phyloP scores from a whole-genome alignment of 2,888 invertebrate genomes.

The Julus scanicus region DNA sequence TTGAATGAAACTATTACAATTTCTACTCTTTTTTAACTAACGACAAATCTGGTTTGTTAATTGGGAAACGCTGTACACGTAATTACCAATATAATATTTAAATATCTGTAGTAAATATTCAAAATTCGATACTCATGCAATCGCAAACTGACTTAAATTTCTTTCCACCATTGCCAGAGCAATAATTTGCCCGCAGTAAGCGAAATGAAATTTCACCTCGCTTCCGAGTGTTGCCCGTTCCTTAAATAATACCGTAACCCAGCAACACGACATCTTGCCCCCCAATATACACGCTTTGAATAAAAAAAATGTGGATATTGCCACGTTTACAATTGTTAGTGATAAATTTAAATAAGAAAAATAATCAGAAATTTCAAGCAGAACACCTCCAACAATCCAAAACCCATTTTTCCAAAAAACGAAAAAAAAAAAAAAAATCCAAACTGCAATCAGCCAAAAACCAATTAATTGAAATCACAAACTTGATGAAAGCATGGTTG shows the following conservation, averaged over 20 bases:
- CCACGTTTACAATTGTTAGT: background rate
- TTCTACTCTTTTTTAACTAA: background rate
- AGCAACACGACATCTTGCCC: background rate
- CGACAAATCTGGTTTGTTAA: background rate
- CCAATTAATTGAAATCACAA: background rate
- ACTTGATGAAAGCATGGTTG: background rate
- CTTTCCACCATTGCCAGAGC: background rate
- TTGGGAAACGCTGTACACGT: background rate
- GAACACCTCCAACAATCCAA: background rate
- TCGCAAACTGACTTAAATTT: background rate
- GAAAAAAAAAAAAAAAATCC: background rate
- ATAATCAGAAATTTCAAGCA: background rate
- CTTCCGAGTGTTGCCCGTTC: background rate
- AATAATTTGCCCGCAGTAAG: background rate
- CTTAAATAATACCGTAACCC: background rate
- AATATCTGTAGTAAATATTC: conserved; percentile 8
- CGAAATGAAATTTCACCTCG: background rate
- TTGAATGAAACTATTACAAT: background rate
- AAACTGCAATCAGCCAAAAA: background rate
- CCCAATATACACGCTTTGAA: conserved; percentile 11
- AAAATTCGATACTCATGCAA: background rate
- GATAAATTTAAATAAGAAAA: background rate
- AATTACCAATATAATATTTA: conserved; percentile 21
- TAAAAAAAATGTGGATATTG: background rate
- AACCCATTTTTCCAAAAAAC: background rate